A percentile compares a stretch with the other conserved stretches of the same genome.
Conservation (phyloP, 2,888 invertebrate genomes). For the Xanthostigma xanthostigma region DNA sequence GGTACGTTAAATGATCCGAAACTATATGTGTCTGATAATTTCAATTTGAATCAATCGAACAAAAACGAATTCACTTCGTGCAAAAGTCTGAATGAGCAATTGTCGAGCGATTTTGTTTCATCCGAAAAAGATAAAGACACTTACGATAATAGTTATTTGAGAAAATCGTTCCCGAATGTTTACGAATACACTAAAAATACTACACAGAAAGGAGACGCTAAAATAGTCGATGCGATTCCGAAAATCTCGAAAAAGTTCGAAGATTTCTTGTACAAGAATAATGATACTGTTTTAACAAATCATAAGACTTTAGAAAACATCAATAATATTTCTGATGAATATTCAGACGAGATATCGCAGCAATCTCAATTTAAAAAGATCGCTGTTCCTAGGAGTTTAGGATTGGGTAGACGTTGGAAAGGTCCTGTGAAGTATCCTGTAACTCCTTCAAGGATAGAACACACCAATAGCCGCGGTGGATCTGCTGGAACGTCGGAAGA, state of each 20-base stretch:
- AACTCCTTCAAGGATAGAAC: constrained; percentile 37
- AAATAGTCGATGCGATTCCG: constrained; percentile 25
- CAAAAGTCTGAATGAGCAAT: no score
- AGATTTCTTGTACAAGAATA: constrained; percentile 1
- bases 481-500: constrained; percentile 28
- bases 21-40: constrained; percentile 1
- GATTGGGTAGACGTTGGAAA: constrained; percentile 41
- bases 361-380: constrained; percentile 18
- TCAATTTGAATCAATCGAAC: neutral
- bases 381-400: constrained; percentile 41
- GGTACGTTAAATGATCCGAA: constrained; percentile 3
- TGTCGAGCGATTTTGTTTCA: no score
- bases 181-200: neutral
- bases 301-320: neutral
- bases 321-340: neutral
- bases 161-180: neutral
- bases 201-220: constrained; percentile 17
- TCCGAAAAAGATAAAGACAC: no score
- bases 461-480: constrained; percentile 15
- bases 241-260: constrained; percentile 13
- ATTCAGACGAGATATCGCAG: no score
- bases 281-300: neutral
- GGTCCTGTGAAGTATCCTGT: constrained; percentile 50
- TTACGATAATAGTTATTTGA: no score
- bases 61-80: neutral